These are phyloP conservation scores for Cygnus olor DNA, from an alignment of 2,797 vertebrate genomes.

Conservation along the genomic window DNA sequence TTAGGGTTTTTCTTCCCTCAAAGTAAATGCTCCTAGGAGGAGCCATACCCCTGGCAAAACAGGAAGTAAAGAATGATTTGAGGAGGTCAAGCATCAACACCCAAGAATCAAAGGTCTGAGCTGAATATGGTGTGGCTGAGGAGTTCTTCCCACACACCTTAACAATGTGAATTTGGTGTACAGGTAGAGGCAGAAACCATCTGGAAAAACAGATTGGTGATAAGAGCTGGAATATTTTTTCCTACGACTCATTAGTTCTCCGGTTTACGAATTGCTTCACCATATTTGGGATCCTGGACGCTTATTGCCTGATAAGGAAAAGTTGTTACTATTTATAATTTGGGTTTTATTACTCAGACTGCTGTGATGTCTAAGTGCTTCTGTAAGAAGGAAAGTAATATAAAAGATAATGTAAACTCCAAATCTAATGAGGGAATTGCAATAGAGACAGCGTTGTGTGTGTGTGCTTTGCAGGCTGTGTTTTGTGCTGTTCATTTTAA, in stretches of 20 bases:
- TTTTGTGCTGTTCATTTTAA: background rate
- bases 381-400: background rate
- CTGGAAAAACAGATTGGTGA: background rate
- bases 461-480: background rate
- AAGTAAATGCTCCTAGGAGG: background rate
- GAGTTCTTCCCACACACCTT: background rate
- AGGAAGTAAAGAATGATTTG: background rate
- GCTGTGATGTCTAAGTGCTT: background rate
- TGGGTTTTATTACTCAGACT: background rate
- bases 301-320: constrained; percentile 8
- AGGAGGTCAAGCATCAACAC: background rate
- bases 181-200: background rate
- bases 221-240: background rate
- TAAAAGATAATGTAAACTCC: background rate
- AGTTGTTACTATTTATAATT: constrained; percentile 27
- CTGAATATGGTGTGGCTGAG: background rate
- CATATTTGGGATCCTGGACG: constrained; percentile 22
- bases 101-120: background rate
- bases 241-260: background rate
- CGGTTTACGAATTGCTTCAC: background rate
- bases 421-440: background rate
- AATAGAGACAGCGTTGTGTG: background rate
- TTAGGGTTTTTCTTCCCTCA: background rate
- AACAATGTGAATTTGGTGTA: background rate
- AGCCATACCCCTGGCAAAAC: background rate